Base-by-base conservation (phyloP, 2,888 invertebrate species). In the Limnephilus rhombicus region DNA sequence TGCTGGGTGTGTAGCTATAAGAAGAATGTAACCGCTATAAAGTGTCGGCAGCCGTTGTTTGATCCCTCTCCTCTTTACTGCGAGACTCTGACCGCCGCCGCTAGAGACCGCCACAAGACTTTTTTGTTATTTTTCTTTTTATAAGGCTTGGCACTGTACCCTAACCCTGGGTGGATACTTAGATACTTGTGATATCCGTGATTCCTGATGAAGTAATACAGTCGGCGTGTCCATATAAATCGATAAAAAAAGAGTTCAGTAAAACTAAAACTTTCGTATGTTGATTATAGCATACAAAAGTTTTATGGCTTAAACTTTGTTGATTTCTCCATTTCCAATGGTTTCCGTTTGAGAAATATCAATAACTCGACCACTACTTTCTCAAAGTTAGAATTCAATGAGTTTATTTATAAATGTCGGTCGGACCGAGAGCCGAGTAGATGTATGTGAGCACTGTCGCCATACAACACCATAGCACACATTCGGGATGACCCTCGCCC, bases 11-110 rank as follows among this genome's bases (percentile, higher is more conserved):
- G 91, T 68, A 88, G 83, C 53, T 41, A 89, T 82, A 87, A 90
- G 85, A 92, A 92, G 93, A 93, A 93, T 93, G 93, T 93, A 93
- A 92, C 92, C 93, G 92, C 92, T 92, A 93, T 93, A 89, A 92
- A 91, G 92, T 93, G 93, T 92, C 93, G 93, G 93, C 92, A 88
- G 31, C 24, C 68, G 68, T 41, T 91, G 92, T 93, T 93, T 93
- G 93, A 93, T 92, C 92, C 92, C 90, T 90, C 88, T 82, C 91
- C 89, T 90, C 87, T 87, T 87, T 85, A 89, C 80, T 49, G 89
- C 88, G 88, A 85, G 91, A 89, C 91, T 87, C 90, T n/a, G 90
- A 90, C 49, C 85, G 85, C 85, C 89, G 91, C 92, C 92, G 91
- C 90, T 90, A 90, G 92, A 85, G 88, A 90, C 89, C 37, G 80